Conservation (phyloP, 2,888 invertebrate genomes). For the Gnatocerus cornutus region DNA sequence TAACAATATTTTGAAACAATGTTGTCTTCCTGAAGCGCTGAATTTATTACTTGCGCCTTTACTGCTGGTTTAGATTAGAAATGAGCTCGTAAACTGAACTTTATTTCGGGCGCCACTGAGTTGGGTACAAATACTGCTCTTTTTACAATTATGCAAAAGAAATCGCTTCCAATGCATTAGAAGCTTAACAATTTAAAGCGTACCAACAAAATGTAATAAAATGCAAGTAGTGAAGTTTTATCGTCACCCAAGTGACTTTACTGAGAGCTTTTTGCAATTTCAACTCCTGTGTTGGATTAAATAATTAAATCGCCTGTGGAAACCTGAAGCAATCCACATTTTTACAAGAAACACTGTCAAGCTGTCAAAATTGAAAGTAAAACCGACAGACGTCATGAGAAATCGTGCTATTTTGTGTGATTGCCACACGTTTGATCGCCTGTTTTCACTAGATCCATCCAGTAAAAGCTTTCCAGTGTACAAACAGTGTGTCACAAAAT, state of each 20-base stretch:
- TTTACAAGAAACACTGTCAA: too few species aligned
- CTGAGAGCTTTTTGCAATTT: too few species aligned
- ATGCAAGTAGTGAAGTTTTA: too few species aligned
- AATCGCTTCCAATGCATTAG: conserved; percentile 1
- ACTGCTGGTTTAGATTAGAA: conserved; percentile 44
- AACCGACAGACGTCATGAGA: conserved; percentile 11
- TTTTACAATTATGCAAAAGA: conserved; percentile 23
- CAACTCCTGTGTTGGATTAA: too few species aligned
- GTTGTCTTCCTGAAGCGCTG: conserved; percentile 35
- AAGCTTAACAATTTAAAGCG: too few species aligned
- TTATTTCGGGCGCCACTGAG: conserved; percentile 26
- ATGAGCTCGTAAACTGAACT: conserved; percentile 43
- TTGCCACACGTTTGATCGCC: conserved; percentile 4
- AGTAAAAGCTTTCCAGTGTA: conserved; percentile 15
- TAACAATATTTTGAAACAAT: conserved; percentile 41
- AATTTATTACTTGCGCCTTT: conserved; percentile 40
- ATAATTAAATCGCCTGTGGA: too few species aligned
- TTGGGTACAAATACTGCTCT: not conserved
- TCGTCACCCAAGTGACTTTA: too few species aligned
- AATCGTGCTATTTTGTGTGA: conserved; percentile 6
- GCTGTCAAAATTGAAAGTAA: not conserved
- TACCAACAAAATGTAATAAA: too few species aligned
- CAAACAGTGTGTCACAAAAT: conserved; percentile 13
- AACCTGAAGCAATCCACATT: too few species aligned
- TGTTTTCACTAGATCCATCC: conserved; percentile 4